A percentile compares a stretch with the other conserved stretches of the same genome.
phyloP scores from a whole-genome alignment of 2,888 invertebrate species.

The Diadromus collaris region DNA sequence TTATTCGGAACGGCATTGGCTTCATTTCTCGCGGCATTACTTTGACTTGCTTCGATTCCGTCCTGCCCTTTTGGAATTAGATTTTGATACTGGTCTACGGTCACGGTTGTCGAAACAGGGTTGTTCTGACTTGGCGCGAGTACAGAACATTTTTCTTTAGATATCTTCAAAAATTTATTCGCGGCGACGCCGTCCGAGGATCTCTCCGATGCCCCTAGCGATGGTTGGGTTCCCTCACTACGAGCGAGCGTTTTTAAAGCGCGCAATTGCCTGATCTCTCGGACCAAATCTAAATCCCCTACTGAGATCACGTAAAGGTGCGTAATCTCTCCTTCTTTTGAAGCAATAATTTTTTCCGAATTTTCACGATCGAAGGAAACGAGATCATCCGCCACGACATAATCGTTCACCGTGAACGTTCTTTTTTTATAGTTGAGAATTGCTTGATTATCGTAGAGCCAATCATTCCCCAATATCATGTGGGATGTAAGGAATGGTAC shows the following conservation, averaged over 20 bases:
- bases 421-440: constrained; percentile 38
- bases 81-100: too few species aligned
- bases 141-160: too few species aligned
- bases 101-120: too few species aligned
- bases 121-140: too few species aligned
- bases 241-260: neutral
- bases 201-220: too few species aligned
- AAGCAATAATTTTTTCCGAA: constrained; percentile 9
- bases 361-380: constrained; percentile 11
- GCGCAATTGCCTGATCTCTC: neutral
- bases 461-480: constrained; percentile 55
- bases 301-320: constrained; percentile 35
- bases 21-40: too few species aligned
- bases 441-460: constrained; percentile 15
- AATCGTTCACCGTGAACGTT: constrained; percentile 1
- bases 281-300: neutral
- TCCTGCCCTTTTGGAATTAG: too few species aligned
- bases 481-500: constrained; percentile 37
- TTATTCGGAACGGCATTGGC: too few species aligned
- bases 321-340: constrained; percentile 19
- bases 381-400: neutral
- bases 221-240: too few species aligned
- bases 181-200: too few species aligned
- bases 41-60: too few species aligned
- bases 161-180: too few species aligned